These are phyloP conservation scores for Zaprionus gabonicus DNA, from an alignment of 1,140 invertebrate species.

Conservation along the genomic window DNA sequence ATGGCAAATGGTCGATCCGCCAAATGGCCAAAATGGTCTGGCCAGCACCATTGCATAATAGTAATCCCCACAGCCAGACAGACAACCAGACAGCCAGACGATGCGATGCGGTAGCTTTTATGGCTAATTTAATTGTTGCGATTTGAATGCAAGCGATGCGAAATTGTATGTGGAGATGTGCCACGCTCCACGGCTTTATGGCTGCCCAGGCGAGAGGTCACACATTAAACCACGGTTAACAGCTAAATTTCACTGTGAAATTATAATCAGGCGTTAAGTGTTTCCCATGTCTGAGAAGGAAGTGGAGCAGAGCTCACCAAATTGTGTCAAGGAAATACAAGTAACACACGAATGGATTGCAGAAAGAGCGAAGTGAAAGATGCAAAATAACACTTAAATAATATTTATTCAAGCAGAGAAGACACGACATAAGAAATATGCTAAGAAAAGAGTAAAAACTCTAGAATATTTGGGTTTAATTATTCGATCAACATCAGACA, in stretches of 20 bases:
- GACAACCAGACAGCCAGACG: background rate
- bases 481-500: too few relatives aligned
- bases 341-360: background rate
- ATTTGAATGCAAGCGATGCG: slow-evolving; percentile 62
- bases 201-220: slow-evolving; percentile 10
- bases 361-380: background rate
- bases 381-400: too few relatives aligned
- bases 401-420: too few relatives aligned
- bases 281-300: background rate
- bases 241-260: background rate
- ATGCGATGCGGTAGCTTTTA: slow-evolving; percentile 68
- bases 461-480: too few relatives aligned
- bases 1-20: slow-evolving; percentile 20
- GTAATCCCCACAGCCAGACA: background rate
- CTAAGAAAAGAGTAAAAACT: too few relatives aligned
- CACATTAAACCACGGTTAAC: background rate
- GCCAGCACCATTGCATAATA: slow-evolving; percentile 55
- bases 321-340: slow-evolving; percentile 1
- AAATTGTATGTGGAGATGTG: slow-evolving; percentile 29
- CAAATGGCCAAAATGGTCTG: slow-evolving; percentile 15
- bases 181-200: slow-evolving; percentile 28
- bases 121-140: slow-evolving; percentile 63
- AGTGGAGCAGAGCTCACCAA: background rate
- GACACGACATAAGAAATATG: too few relatives aligned
- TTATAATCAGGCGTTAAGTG: background rate